Percentiles rank a stretch among this genome's conserved stretches.
Evolutionary conservation across 1,140 invertebrate genomes (phyloP).

Genomic region (Telenomus remus): DNA sequence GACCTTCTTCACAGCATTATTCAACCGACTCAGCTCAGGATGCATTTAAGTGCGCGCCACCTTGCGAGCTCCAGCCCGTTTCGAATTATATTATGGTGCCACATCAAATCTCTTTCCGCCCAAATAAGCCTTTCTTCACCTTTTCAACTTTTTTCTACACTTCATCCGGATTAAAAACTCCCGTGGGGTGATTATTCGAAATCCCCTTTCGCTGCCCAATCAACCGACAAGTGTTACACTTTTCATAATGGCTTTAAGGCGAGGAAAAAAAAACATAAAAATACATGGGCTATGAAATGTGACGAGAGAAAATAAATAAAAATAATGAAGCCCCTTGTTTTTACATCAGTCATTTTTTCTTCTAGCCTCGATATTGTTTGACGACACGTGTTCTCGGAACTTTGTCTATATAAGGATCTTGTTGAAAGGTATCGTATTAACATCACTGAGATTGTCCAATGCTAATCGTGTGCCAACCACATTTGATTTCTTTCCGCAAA

Average conservation of each 20-base stretch:
- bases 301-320: neutral
- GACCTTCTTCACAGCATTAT: constrained; percentile 40
- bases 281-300: neutral
- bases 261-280: too few relatives aligned
- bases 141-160: neutral
- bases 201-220: constrained; percentile 11
- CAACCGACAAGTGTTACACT: too few relatives aligned
- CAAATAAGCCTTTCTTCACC: neutral
- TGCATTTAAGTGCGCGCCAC: constrained; percentile 59
- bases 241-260: too few relatives aligned
- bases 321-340: constrained; percentile 1
- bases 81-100: constrained; percentile 59
- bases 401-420: constrained; percentile 78
- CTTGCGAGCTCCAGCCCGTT: constrained; percentile 57
- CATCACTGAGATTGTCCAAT: constrained; percentile 49
- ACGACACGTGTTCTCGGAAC: constrained; percentile 75
- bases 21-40: constrained; percentile 54
- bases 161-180: neutral
- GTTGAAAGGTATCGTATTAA: constrained; percentile 77
- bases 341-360: constrained; percentile 31
- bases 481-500: constrained; percentile 34
- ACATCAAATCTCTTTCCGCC: constrained; percentile 23
- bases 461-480: constrained; percentile 13
- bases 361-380: constrained; percentile 74
- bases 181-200: too few relatives aligned